Evolutionary conservation across 2,888 invertebrate genomes (phyloP), one percentile per base, ranked within the genome.

Genomic region (Timema podura): DNA sequence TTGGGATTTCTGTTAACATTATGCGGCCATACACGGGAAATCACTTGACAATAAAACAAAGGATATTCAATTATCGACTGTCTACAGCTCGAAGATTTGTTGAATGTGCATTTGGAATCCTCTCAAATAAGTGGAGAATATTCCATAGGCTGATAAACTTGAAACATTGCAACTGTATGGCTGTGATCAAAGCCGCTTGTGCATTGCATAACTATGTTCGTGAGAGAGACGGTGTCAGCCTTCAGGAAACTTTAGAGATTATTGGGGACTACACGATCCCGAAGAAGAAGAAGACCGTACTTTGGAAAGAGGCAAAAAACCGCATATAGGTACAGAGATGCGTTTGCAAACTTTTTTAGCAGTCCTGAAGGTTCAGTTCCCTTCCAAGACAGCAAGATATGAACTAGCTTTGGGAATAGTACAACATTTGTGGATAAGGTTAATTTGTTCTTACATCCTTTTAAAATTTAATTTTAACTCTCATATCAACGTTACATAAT

Each of bases 151-250:
- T 11, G 6, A 61, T 61, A 16, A 13, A 61, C 44, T 61, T 61
- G 6, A 16, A 61, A 8, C 45, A 61, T 61, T 11, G 9, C 61
- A 30, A 61, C 61, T 61, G 61, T 30, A 11, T 61, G 30, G 61
- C 30, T 61, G 57, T 61, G 10, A 61, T 6, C 61, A 61, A 61
- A 30, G 30, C 61, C 10, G 30, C 0, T n/a, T 61, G 30, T 61
- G 61, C 61, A 11, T 61, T 61, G 61, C 61, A 30, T 45, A 61
- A 30, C 44, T 61, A 61, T n/a, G 30, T 61, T n/a, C 61, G 7
- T 11, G 61, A 61, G 61, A 61, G 61, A 7, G 61, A 61, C 6
- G 6, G 30, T 8, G 61, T 61, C 61, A 8, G 30, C 61, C 45
- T 61, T 45, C 7, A 61, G 45, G 61, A 61, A 30, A 61, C 61